phyloP scores from a whole-genome alignment of 2,888 invertebrate genomes.

The Stegophylla sp. region DNA sequence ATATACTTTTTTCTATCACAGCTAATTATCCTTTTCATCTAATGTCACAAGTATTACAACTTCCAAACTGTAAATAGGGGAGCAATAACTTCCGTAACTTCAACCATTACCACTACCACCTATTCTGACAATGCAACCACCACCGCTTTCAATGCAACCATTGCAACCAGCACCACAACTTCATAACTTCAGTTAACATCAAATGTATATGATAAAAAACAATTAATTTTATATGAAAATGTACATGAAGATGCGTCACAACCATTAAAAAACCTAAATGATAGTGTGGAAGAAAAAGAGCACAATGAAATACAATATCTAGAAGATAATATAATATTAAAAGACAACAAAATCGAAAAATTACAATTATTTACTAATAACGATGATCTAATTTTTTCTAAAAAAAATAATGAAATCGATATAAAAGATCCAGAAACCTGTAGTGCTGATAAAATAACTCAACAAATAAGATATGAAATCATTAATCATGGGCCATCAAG shows the following conservation, averaged over 20 bases:
- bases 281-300: not conserved
- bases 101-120: not conserved
- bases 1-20: no score
- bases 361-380: slow-evolving; percentile 15
- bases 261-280: not conserved
- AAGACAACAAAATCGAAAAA: no score
- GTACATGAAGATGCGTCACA: not conserved
- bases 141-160: not conserved
- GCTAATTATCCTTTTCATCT: no score
- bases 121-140: not conserved
- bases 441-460: slow-evolving; percentile 6
- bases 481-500: not conserved
- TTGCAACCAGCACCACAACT: no score
- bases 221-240: no score
- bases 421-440: slow-evolving; percentile 25
- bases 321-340: no score
- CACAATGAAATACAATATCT: no score
- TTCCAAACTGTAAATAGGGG: not conserved
- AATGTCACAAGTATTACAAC: not conserved
- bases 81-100: not conserved
- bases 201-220: slow-evolving; percentile 1
- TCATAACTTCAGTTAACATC: not conserved
- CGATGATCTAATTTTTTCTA: not conserved
- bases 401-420: not conserved
- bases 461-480: slow-evolving; percentile 1